phyloP scores from a whole-genome alignment of 2,113 vertebrate genomes.

The Rhinolophus sinicus region DNA sequence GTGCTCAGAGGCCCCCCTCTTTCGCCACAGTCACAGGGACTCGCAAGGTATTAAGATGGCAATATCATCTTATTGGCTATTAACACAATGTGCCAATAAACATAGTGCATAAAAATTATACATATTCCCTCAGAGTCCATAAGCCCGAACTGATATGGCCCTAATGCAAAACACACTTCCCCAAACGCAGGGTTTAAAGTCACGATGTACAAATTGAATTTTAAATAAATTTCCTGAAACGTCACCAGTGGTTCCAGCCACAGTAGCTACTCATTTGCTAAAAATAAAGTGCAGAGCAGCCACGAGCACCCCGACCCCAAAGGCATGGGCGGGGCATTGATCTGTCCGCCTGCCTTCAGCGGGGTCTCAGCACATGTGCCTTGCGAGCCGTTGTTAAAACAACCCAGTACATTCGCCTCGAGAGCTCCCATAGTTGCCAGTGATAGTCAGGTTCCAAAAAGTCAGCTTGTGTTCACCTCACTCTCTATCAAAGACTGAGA shows the following conservation, averaged over 20 bases:
- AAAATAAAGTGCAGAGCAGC: conserved; percentile 25
- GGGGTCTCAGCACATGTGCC: too few species aligned
- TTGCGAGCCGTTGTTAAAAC: not conserved
- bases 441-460: conserved; percentile 20
- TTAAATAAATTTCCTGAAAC: conserved; percentile 79
- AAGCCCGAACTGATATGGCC: conserved; percentile 46
- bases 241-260: conserved; percentile 45
- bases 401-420: not conserved
- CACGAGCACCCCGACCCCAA: not conserved
- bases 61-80: conserved; percentile 79
- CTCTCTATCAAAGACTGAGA: conserved; percentile 63
- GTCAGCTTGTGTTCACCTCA: conserved; percentile 62
- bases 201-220: conserved; percentile 57
- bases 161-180: conserved; percentile 63
- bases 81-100: conserved; percentile 79
- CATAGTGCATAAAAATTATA: conserved; percentile 65
- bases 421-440: conserved; percentile 58
- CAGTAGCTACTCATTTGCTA: conserved; percentile 52
- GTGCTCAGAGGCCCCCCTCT: conserved; percentile 50
- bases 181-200: conserved; percentile 74
- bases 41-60: conserved; percentile 9
- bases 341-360: too few species aligned
- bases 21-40: conserved; percentile 67
- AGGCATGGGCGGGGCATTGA: not conserved
- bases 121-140: conserved; percentile 52